Conservation (phyloP, 2,113 vertebrate genomes). For the Eurypyga helias region DNA sequence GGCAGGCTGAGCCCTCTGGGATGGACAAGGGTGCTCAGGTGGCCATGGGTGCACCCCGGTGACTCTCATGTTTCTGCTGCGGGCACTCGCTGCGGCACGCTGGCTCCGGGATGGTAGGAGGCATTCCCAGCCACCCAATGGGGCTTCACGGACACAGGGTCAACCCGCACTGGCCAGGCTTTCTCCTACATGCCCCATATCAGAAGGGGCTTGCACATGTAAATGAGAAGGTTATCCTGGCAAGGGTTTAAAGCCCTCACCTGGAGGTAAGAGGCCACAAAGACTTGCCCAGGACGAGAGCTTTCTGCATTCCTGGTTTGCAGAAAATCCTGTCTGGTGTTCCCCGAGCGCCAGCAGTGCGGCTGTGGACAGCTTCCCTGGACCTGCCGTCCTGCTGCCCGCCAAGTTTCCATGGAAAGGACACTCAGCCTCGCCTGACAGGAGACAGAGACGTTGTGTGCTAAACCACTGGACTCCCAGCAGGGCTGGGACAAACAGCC, state of each 20-base stretch:
- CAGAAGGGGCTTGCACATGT: background rate
- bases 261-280: background rate
- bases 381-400: background rate
- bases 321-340: background rate
- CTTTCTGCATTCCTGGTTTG: background rate
- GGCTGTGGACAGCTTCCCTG: background rate
- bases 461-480: background rate
- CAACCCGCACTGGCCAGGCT: background rate
- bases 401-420: slow-evolving; percentile 33
- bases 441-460: background rate
- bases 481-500: background rate
- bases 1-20: background rate
- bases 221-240: background rate
- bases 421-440: background rate
- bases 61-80: background rate
- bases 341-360: background rate
- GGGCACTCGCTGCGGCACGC: too few species aligned
- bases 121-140: background rate
- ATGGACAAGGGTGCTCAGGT: background rate
- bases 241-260: background rate
- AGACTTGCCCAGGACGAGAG: background rate
- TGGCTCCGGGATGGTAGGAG: background rate
- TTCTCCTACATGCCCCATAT: background rate
- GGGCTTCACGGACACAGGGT: background rate
- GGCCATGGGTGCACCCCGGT: background rate